Conservation (phyloP, 2,888 invertebrate species). For the Dromius quadrimaculatus region DNA sequence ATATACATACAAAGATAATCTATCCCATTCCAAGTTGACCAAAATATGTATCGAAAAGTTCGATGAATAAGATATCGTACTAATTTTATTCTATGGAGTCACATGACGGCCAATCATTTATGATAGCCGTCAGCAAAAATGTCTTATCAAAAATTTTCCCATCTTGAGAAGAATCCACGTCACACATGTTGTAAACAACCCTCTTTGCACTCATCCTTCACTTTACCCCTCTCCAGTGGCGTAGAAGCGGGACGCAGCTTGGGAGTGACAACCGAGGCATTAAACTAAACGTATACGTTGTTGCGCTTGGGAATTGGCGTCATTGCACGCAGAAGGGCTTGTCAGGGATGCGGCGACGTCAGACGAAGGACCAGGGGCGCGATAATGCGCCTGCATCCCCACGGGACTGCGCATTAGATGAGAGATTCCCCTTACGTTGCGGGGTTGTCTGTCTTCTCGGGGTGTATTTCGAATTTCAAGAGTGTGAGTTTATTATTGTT, state of each 20-base stretch:
- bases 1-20: too few species aligned
- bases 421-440: conserved; percentile 1
- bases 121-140: too few species aligned
- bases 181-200: conserved; percentile 14
- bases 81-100: too few species aligned
- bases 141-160: too few species aligned
- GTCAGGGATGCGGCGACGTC: conserved; percentile 57
- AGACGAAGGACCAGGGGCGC: conserved; percentile 62
- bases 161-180: conserved; percentile 4
- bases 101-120: too few species aligned
- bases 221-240: background rate
- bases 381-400: conserved; percentile 66
- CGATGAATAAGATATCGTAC: too few species aligned
- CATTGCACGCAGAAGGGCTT: conserved; percentile 61
- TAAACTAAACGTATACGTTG: conserved; percentile 66
- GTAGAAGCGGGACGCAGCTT: conserved; percentile 55
- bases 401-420: conserved; percentile 62
- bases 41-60: too few species aligned
- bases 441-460: conserved; percentile 15
- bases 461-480: background rate
- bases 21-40: too few species aligned
- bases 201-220: background rate
- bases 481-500: background rate
- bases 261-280: conserved; percentile 65
- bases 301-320: conserved; percentile 65